These are phyloP conservation scores for Eolophus roseicapilla DNA, from an alignment of 2,113 vertebrate species.

Conservation along the genomic window DNA sequence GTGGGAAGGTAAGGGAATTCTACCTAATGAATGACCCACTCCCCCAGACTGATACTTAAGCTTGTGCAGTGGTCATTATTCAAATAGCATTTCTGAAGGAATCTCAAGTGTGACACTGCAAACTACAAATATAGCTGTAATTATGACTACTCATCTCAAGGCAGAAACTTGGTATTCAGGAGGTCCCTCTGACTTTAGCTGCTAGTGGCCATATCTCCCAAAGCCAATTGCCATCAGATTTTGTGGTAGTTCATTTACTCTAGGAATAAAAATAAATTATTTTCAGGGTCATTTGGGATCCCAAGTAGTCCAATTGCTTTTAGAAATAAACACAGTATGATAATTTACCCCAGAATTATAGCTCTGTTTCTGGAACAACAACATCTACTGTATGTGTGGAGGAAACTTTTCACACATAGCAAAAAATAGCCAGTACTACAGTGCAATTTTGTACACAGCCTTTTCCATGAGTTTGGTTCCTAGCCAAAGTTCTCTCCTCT, in stretches of 20 bases:
- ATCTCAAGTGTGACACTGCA: not conserved
- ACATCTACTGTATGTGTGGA: not conserved
- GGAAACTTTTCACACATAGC: not conserved
- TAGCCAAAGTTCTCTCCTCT: not conserved
- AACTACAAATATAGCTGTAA: not conserved
- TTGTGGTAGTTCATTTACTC: not conserved
- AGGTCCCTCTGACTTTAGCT: not conserved
- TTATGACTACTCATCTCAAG: not conserved
- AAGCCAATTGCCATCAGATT: not conserved
- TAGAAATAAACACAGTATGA: not conserved
- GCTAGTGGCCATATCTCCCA: not conserved
- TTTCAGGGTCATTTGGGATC: not conserved
- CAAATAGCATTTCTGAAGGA: not conserved
- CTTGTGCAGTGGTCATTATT: not conserved
- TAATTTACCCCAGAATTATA: not conserved
- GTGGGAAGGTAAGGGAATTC: not conserved
- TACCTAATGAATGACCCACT: not conserved
- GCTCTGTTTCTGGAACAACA: not conserved
- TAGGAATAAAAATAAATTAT: not conserved
- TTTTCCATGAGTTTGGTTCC: not conserved
- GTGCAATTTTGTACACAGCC: not conserved
- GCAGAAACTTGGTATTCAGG: not conserved
- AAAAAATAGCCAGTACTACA: not conserved
- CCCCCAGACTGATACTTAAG: not conserved
- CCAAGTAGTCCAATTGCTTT: not conserved